Conservation (phyloP, 2,797 vertebrate species). For the Carapus acus region DNA sequence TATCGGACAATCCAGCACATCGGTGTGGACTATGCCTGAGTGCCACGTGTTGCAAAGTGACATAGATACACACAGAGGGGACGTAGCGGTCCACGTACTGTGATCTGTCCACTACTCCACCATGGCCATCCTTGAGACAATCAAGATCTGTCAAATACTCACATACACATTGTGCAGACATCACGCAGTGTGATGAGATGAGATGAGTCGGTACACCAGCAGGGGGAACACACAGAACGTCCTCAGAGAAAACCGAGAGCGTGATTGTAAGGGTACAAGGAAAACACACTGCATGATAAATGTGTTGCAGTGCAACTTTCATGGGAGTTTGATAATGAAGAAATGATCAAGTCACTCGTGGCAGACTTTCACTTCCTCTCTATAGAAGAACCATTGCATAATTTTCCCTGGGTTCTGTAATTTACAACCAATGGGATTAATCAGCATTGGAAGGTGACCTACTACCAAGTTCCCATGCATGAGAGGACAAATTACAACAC, state of each 20-base stretch:
- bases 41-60: no score
- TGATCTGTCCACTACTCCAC: no score
- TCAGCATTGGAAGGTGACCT: neutral
- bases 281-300: neutral
- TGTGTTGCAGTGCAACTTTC: neutral
- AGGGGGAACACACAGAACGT: constrained; percentile 17
- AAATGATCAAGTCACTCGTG: neutral
- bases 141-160: no score
- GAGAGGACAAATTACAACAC: constrained; percentile 4
- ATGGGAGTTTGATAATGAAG: neutral
- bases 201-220: constrained; percentile 28
- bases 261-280: no score
- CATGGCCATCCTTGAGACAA: no score
- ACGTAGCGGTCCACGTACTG: no score
- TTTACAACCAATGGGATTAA: constrained; percentile 4
- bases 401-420: neutral
- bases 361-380: neutral
- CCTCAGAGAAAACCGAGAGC: constrained; percentile 21
- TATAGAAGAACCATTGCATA: neutral
- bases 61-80: no score
- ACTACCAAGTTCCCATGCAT: neutral
- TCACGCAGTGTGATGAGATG: constrained; percentile 11
- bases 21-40: no score
- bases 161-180: neutral
- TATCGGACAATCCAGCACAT: no score